A percentile compares a stretch with the other conserved stretches of the same genome.
phyloP scores from a whole-genome alignment of 2,888 invertebrate genomes.

The Bhutanitis thaidina region DNA sequence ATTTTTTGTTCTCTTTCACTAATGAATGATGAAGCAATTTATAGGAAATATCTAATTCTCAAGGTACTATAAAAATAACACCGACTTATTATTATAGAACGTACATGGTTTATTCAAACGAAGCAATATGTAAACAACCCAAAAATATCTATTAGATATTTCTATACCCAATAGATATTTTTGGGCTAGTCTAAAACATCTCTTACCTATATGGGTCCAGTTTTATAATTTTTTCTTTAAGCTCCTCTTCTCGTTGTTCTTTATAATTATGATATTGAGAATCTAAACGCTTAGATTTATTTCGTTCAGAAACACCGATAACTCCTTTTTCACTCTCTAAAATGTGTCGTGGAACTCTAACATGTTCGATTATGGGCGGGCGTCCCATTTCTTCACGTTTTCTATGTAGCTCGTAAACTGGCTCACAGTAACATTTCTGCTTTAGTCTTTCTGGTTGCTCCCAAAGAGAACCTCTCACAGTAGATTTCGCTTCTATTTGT shows the following conservation, averaged over 20 bases:
- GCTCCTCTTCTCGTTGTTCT: conserved; percentile 43
- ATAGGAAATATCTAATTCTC: no score
- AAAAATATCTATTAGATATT: no score
- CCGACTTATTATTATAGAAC: no score
- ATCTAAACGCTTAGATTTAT: conserved; percentile 37
- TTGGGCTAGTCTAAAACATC: no score
- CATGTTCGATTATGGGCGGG: conserved; percentile 51
- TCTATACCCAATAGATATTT: no score
- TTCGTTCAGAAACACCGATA: conserved; percentile 39
- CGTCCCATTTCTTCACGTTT: conserved; percentile 52
- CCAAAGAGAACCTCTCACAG: conserved; percentile 48
- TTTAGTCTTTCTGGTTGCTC: conserved; percentile 50
- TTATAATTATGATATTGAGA: conserved; percentile 47
- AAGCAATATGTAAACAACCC: no score
- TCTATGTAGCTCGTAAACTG: conserved; percentile 55
- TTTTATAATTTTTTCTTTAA: conserved; percentile 44
- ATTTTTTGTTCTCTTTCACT: no score
- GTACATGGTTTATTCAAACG: no score
- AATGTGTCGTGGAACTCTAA: conserved; percentile 54
- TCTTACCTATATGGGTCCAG: conserved; percentile 58
- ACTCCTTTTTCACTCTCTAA: conserved; percentile 54
- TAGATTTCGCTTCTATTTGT: conserved; percentile 46
- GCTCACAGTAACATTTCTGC: conserved; percentile 48
- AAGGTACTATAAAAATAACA: no score
- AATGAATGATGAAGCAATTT: no score